Evolutionary conservation across 2,113 vertebrate species (phyloP), one percentile per base, ranked within the genome.

Genomic region (Neotoma lepida): DNA sequence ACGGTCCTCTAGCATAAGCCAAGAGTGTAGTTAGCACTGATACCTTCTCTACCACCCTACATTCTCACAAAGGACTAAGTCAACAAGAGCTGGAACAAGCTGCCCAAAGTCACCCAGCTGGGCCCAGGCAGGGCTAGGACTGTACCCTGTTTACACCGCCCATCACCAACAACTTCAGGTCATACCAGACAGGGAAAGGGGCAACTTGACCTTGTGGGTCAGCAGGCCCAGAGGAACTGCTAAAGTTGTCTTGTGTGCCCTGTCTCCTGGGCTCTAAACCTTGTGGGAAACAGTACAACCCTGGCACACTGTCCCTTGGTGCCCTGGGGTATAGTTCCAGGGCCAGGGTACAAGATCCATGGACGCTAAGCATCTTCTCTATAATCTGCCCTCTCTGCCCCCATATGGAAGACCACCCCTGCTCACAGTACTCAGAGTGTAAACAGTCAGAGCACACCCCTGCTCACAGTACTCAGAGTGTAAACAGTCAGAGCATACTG

Each of bases 21-120:
- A 6, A 35, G 64, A 12, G 8, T 0, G 0, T 18, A 44, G 14
- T 20, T 18, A 30, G 10, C 44, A 6, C 0, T 0, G 6, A 61
- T 9, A 3, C 5, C 7, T 17, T 44, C 13, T 20, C 18, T 39
- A 6, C 14, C 2, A n/a, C 41, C 2, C 20, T 20, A 71, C 7
- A 20, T 7, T 20, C 26, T 30, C 63, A 20, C 9, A 10, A 22
- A 63, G 15, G 68, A 28, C 71, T 18, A 70, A n/a, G 58, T 17
- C 41, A 39, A 4, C 51, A 35, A 33, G 30, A n/a, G 4, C n/a
- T 10, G 41, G 58, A 56, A 76, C 22, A 33, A 49, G 28, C 18
- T 20, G 71, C 46, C 39, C 9, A 4, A 24, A 64, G 20, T 1
- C 41, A 39, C 9, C 18, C 18, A 35, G 39, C 39, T 35, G 15